Base-by-base conservation (phyloP, 2,797 vertebrate species). In the Paedocypris micromegethes region DNA sequence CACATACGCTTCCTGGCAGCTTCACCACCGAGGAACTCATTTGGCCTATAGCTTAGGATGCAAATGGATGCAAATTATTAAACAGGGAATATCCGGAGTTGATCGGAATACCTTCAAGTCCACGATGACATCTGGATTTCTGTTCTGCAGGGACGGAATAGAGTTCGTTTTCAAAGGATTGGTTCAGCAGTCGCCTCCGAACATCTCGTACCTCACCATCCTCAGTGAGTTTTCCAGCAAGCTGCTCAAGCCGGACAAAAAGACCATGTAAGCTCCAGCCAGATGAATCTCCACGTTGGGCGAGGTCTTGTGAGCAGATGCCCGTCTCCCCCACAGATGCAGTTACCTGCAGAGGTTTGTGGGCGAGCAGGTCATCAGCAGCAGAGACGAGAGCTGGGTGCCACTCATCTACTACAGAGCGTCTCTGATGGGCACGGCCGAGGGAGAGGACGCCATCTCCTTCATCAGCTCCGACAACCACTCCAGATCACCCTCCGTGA, bases 211-310 rank as follows among this genome's bases (percentile, higher is more conserved):
- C 87, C 85, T 96, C 78, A 84, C 87, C 79, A 89, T 95, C 80
- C 91, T 94, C 82, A 89, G 84, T 38, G 92, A 95, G 82, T 95
- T 96, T 86, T 95, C 94, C 83, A 86, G 87, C 83, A 95, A 93
- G 68, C 90, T 96, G 65, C 87, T 95, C 66, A 93, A 88, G 79
- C 90, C 89, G 2, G 94, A 96, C 90, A 96, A 93, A 84, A 93
- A 88, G 80, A 86, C 91, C 1, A 86, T 96, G 93, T 95, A 86
- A 91, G 93, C 86, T 69, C 50, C 48, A 58, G 40, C 56, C 6
- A 3, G 7, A n/a, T 9, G 3, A 39, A 58, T 64, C 7, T 47
- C 37, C 9, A 9, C 52, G 9, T 0, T 4, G 2, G 4, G 38
- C 44, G 4, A 23, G 23, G 23, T 23, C 23, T 23, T 23, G 1